These are phyloP conservation scores for Enteromius paludinosus DNA, from an alignment of 2,797 vertebrate species.

Conservation along the genomic window DNA sequence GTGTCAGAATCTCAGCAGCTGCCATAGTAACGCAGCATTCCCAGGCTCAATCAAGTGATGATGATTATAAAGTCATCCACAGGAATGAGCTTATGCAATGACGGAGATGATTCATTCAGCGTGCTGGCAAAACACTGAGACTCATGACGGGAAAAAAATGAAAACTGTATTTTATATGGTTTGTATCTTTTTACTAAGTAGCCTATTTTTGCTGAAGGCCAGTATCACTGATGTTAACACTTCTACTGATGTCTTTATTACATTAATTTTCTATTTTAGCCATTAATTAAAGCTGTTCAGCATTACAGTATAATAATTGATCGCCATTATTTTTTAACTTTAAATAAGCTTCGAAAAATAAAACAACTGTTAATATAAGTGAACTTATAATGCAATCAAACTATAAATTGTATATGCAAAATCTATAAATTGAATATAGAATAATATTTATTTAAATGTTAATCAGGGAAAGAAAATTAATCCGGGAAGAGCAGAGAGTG, in stretches of 20 bases:
- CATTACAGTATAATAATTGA: neutral
- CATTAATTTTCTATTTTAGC: neutral
- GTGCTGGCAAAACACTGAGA: neutral
- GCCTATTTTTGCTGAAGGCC: neutral
- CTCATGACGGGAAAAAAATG: neutral
- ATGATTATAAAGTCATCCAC: conserved; percentile 23
- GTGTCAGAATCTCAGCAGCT: conserved; percentile 39
- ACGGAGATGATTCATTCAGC: conserved; percentile 17
- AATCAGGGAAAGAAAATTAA: neutral
- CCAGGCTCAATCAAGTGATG: neutral
- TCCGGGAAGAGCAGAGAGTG: neutral
- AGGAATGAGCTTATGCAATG: conserved; percentile 29
- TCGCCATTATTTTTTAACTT: neutral
- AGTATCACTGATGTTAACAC: neutral
- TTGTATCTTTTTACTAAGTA: neutral
- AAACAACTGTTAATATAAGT: neutral
- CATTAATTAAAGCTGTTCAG: neutral
- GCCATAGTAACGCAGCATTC: conserved; percentile 29
- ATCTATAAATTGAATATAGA: neutral
- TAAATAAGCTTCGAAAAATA: neutral
- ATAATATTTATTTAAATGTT: too few species aligned
- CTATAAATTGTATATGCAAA: neutral
- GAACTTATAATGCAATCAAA: neutral
- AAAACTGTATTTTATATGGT: neutral
- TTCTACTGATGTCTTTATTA: neutral